Evolutionary conservation across 2,113 vertebrate genomes (phyloP), one percentile per base, ranked within the genome.

Genomic region (Saguinus imperator): DNA sequence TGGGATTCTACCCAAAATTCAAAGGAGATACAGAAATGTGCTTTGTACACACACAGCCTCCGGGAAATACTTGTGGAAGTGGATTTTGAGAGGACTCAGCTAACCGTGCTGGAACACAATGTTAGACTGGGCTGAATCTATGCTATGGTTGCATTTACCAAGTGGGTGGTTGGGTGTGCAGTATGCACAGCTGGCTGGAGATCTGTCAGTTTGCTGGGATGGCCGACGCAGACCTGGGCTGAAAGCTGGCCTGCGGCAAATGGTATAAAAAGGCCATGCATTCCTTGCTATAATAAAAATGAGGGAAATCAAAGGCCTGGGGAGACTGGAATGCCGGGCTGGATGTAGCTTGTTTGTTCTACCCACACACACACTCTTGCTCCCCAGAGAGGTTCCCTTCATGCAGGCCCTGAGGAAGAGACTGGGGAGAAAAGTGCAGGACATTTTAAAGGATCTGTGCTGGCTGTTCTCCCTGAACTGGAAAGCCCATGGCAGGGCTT

Each of bases 121-220:
- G 18, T 58, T 75, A 43, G 75, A 83, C 9, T 4, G 29, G 0
- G 7, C 20, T 10, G 23, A 58, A 35, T 43, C 52, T 45, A 58
- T 7, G 40, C 37, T 3, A 0, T 2, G 40, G 37, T 23, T 55
- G 21, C 48, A 0, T n/a, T 27, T 52, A 25, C 9, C 40, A 10
- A 37, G 58, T 52, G 40, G 16, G 35, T 68, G 1, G 1, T 57
- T 77, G 48, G 2, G 8, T 14, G 32, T 8, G 2, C 17, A n/a
- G 32, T 3, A 7, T 8, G 3, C 50, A 50, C 27, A 8, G 68
- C 58, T 75, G 57, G 68, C 68, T 50, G 2, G 27, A 88, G 82
- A 61, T 66, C 73, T 43, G 4, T 57, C 72, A 66, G 32, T 14
- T 29, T n/a, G 18, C 68, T 40, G 14, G 27, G 14, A 12, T 45